These are phyloP conservation scores for Periplaneta americana DNA, from an alignment of 1,140 invertebrate species.

Conservation along the genomic window DNA sequence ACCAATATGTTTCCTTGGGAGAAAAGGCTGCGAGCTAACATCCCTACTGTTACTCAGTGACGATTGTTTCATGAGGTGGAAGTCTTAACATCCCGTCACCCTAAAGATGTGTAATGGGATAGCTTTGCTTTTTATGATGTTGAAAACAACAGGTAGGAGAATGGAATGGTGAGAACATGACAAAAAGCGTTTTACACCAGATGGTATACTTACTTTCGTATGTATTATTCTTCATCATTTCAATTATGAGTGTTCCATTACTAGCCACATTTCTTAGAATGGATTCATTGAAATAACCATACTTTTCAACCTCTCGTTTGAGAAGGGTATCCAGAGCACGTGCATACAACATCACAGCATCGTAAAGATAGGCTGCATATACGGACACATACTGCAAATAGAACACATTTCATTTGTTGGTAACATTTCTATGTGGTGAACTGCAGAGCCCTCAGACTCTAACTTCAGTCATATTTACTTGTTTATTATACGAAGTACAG, in stretches of 20 bases:
- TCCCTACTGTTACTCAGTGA: too few relatives aligned
- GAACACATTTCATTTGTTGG: constrained; percentile 21
- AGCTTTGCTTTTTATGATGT: too few relatives aligned
- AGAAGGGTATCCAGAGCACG: constrained; percentile 73
- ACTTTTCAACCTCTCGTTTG: constrained; percentile 32
- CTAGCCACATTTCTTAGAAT: constrained; percentile 64
- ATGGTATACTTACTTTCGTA: constrained; percentile 64
- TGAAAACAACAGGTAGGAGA: too few relatives aligned
- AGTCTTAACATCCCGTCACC: too few relatives aligned
- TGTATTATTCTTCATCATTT: constrained; percentile 68
- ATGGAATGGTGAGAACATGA: not conserved
- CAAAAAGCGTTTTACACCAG: not conserved
- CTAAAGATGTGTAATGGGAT: too few relatives aligned
- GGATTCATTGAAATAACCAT: constrained; percentile 41
- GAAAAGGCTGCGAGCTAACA: too few relatives aligned
- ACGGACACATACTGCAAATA: constrained; percentile 72
- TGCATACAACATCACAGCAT: constrained; percentile 90
- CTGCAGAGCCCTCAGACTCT: too few relatives aligned
- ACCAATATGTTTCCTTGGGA: too few relatives aligned
- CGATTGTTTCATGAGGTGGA: too few relatives aligned
- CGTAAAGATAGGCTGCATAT: constrained; percentile 93
- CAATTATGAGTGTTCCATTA: constrained; percentile 71
- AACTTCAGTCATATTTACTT: too few relatives aligned
- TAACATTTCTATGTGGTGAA: too few relatives aligned
- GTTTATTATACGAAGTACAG: too few relatives aligned